A percentile compares a stretch with the other conserved stretches of the same genome.
These are phyloP conservation scores for Ianthella basta DNA, from an alignment of 37 sponge, comb jelly and placozoan species.

Conservation along the genomic window DNA sequence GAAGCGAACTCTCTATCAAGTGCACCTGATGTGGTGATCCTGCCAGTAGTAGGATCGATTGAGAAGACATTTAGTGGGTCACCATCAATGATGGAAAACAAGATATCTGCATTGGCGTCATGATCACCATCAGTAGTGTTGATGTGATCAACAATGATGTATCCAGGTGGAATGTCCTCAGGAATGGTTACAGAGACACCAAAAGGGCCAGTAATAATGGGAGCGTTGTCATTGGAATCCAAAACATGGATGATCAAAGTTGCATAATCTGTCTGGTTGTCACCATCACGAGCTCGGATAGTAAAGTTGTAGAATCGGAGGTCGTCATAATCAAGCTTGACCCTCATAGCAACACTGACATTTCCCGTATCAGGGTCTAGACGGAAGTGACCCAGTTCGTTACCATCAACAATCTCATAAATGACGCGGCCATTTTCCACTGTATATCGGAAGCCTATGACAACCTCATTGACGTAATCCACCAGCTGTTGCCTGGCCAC, in stretches of 20 bases:
- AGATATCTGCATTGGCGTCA: slow-evolving; percentile 61
- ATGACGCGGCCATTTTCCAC: slow-evolving; percentile 63
- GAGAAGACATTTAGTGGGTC: slow-evolving; percentile 47
- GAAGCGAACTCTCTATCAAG: slow-evolving; percentile 59
- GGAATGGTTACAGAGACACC: slow-evolving; percentile 37
- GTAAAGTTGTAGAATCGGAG: slow-evolving; percentile 62
- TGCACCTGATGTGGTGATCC: slow-evolving; percentile 29
- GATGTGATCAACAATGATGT: slow-evolving; percentile 50
- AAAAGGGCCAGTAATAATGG: slow-evolving; percentile 43
- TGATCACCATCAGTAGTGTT: slow-evolving; percentile 74
- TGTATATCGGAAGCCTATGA: slow-evolving; percentile 30
- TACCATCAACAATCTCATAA: slow-evolving; percentile 58
- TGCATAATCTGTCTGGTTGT: slow-evolving; percentile 43
- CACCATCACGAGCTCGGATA: slow-evolving; percentile 64
- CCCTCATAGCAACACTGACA: slow-evolving; percentile 33
- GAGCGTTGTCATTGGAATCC: slow-evolving; percentile 10
- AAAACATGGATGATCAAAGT: background rate
- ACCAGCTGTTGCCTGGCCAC: slow-evolving; percentile 10
- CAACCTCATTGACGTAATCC: slow-evolving; percentile 16
- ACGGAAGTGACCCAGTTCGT: slow-evolving; percentile 50
- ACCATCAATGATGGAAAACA: slow-evolving; percentile 37
- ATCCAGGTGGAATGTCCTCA: slow-evolving; percentile 63
- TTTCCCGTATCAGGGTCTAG: slow-evolving; percentile 59
- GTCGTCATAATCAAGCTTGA: slow-evolving; percentile 52
- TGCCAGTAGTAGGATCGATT: slow-evolving; percentile 56